Percentiles rank a stretch among this genome's conserved stretches.
These are phyloP conservation scores for Diabrotica balteata DNA, from an alignment of 2,888 invertebrate genomes.

Conservation along the genomic window DNA sequence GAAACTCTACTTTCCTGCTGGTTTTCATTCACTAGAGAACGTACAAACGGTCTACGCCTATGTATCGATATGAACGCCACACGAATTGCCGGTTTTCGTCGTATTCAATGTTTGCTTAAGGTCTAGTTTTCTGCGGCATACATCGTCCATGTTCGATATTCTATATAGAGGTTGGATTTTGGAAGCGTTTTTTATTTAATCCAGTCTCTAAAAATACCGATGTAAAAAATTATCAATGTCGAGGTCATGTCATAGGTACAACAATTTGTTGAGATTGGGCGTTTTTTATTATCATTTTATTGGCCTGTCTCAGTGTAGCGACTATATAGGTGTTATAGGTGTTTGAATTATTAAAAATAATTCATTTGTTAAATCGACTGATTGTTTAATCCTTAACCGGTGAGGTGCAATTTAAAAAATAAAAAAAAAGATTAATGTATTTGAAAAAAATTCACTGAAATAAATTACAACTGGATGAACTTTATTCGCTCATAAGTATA, in stretches of 20 bases:
- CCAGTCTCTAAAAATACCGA: constrained; percentile 8
- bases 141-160: neutral
- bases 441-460: too few species aligned
- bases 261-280: neutral
- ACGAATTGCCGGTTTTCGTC: neutral
- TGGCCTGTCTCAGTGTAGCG: too few species aligned
- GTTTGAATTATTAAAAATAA: too few species aligned
- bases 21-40: neutral
- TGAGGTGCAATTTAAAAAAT: too few species aligned
- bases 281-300: too few species aligned
- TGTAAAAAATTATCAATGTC: constrained; percentile 16
- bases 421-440: too few species aligned
- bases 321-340: too few species aligned
- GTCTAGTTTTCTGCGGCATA: neutral
- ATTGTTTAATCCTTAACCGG: too few species aligned
- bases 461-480: too few species aligned
- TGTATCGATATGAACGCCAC: neutral
- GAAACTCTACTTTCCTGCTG: constrained; percentile 4
- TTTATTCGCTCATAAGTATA: too few species aligned
- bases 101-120: neutral
- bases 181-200: constrained; percentile 4
- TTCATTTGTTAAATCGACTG: too few species aligned
- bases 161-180: neutral
- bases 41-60: too few species aligned
- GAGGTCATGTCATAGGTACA: constrained; percentile 10